Evolutionary conservation across 2,888 invertebrate species (phyloP).

Genomic region (Oxystoma pomonae): DNA sequence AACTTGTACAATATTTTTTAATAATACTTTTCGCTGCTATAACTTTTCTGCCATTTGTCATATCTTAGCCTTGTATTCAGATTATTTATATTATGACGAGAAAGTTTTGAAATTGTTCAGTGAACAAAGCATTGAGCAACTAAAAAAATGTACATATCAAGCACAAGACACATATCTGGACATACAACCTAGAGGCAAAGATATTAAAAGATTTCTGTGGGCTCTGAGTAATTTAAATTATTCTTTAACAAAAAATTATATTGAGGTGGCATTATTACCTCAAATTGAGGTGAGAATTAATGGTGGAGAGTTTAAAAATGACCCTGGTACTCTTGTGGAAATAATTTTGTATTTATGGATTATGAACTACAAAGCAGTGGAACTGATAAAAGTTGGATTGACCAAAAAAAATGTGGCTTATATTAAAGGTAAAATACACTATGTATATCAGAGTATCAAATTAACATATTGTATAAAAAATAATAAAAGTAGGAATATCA

Average conservation of each 20-base stretch:
- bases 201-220: constrained; percentile 49
- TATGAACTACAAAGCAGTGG: constrained; percentile 38
- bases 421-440: constrained; percentile 29
- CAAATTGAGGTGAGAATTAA: constrained; percentile 35
- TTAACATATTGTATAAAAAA: too few relatives aligned
- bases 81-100: constrained; percentile 42
- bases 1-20: constrained; percentile 42
- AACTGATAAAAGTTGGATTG: constrained; percentile 37
- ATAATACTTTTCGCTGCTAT: constrained; percentile 39
- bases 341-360: constrained; percentile 47
- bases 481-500: too few relatives aligned
- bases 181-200: constrained; percentile 43
- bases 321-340: constrained; percentile 39
- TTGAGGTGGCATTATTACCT: constrained; percentile 37
- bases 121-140: constrained; percentile 34
- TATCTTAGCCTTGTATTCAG: constrained; percentile 46
- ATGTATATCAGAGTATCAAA: too few relatives aligned
- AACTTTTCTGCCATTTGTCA: constrained; percentile 44
- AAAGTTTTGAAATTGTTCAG: constrained; percentile 37
- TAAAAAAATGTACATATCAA: constrained; percentile 29
- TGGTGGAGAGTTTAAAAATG: constrained; percentile 32
- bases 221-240: constrained; percentile 40
- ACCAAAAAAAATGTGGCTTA: constrained; percentile 25
- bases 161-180: constrained; percentile 27
- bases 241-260: constrained; percentile 30